Base-by-base conservation (phyloP, 2,113 vertebrate species). In the Neolamprologus kungweensis region DNA sequence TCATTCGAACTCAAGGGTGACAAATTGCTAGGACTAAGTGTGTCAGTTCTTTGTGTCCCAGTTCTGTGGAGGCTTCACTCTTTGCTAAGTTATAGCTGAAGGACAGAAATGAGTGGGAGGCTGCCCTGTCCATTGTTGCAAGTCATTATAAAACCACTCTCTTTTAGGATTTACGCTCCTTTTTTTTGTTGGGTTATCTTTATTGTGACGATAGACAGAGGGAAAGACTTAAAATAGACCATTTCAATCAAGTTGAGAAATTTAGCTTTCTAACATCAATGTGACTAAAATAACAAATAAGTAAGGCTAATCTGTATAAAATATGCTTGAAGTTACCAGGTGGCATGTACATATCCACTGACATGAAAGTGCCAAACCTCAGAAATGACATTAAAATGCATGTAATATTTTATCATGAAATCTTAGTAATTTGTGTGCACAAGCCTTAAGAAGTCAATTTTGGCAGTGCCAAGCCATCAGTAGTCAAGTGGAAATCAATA, bases 61-160 rank as follows among this genome's bases (percentile, higher is more conserved):
- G 12, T 33, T 63, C 83, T 17, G 3, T 54, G 19, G 57, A 71
- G 75, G 79, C 53, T 85, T 83, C 54, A 75, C 31, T 81, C 7
- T 58, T 85, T 71, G 50, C 65, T 50, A 50, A 55, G 60, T 63
- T 82, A 17, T 50, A 21, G 78, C 84, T 87, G 71, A 85, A 83
- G 37, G 63, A 68, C 42, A 75, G 60, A 35, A 40, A 82, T 37
- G 78, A 86, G 86, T 73, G 42, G 86, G 84, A 51, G 21, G 68
- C 86, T 88, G 87, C 65, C 71, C 53, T 71, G 80, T 81, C 58
- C 87, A 83, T 54, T 90, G 81, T 51, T 81, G 86, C 80, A 85
- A 81, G 79, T 87, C 57, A 6, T 81, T 87, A 85, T 83, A 37
- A 78, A 37, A 80, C 40, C 6, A 28, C 23, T 47, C 71, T 75